These are phyloP conservation scores for Crambe crambe DNA, from an alignment of 37 sponge, comb jelly and placozoan species.

Conservation along the genomic window DNA sequence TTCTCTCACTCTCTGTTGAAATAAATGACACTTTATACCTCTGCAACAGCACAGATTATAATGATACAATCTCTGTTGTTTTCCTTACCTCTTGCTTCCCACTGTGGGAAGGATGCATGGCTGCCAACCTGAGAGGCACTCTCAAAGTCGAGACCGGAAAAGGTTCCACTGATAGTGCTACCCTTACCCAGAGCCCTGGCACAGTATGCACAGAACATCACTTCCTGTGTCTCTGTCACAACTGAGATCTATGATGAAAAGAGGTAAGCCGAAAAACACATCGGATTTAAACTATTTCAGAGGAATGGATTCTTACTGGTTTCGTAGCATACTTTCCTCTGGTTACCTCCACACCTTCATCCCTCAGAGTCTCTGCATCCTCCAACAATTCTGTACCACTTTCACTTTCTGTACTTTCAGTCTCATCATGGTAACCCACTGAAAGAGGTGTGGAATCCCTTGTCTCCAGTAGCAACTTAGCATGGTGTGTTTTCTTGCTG, in stretches of 20 bases:
- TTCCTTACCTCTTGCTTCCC: slow-evolving; percentile 17
- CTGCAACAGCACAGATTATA: not conserved
- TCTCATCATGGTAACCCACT: slow-evolving; percentile 26
- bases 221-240: not conserved
- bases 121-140: slow-evolving; percentile 75
- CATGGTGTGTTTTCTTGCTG: not conserved
- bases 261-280: not conserved
- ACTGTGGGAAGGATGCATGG: slow-evolving; percentile 44
- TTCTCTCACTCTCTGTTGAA: not conserved
- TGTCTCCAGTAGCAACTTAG: not conserved
- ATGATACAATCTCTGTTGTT: not conserved
- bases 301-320: not conserved
- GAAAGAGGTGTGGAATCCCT: slow-evolving; percentile 6
- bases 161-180: not conserved
- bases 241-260: not conserved
- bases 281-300: not conserved
- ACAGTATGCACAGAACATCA: slow-evolving; percentile 52
- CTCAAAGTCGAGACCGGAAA: slow-evolving; percentile 44
- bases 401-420: not conserved
- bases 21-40: not conserved
- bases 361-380: slow-evolving; percentile 38
- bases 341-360: slow-evolving; percentile 38
- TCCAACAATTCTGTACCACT: slow-evolving; percentile 33
- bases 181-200: slow-evolving; percentile 23
- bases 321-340: not conserved